phyloP scores from a whole-genome alignment of 1,140 invertebrate species.

The Drosophila triauraria region DNA sequence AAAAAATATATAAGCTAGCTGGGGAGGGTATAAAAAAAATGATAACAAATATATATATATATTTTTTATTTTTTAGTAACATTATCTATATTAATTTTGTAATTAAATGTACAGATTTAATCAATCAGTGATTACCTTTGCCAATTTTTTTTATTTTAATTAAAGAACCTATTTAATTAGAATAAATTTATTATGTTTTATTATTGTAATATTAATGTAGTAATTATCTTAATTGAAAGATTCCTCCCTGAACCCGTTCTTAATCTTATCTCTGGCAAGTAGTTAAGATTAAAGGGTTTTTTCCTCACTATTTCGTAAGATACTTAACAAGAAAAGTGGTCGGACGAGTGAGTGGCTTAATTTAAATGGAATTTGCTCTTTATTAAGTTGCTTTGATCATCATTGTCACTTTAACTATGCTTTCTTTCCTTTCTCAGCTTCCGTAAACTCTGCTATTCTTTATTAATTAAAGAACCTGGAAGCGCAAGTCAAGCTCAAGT shows the following conservation, averaged over 20 bases:
- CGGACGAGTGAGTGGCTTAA: slow-evolving; percentile 1
- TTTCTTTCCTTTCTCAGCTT: neutral
- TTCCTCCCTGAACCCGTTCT: no score
- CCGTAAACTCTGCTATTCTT: slow-evolving; percentile 2
- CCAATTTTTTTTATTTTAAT: no score
- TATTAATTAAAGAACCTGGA: neutral
- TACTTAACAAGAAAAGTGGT: slow-evolving; percentile 5
- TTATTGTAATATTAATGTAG: no score
- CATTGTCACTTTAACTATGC: slow-evolving; percentile 4
- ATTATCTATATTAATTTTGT: no score
- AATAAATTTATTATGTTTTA: neutral
- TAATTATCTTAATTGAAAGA: no score
- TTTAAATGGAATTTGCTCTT: slow-evolving; percentile 10
- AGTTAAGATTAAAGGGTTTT: slow-evolving; percentile 6
- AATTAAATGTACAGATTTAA: no score
- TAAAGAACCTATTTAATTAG: neutral
- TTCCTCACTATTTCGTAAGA: neutral
- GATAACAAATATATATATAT: no score
- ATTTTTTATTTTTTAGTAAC: no score
- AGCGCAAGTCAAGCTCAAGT: neutral
- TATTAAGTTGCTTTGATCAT: slow-evolving; percentile 11
- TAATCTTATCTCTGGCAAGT: no score
- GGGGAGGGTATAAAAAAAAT: no score
- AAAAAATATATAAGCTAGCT: no score
- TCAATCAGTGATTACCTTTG: no score